Evolutionary conservation across 2,113 vertebrate species (phyloP).

Genomic region (Myocastor coypus): DNA sequence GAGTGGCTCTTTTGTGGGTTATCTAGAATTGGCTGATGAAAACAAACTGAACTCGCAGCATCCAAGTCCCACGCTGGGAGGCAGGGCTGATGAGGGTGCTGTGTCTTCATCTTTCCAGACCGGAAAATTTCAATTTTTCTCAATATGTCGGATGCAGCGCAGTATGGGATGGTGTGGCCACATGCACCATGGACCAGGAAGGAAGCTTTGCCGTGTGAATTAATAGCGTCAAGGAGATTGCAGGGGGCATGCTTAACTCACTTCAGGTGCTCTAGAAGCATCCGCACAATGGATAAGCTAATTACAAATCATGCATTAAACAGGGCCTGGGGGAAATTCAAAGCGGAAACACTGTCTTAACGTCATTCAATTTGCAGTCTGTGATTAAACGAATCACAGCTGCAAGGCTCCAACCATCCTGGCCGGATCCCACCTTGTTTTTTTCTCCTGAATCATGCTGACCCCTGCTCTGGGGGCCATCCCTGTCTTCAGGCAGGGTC

Average conservation of each 20-base stretch:
- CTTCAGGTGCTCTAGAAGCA: constrained; percentile 78
- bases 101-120: constrained; percentile 63
- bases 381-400: constrained; percentile 80
- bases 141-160: constrained; percentile 11
- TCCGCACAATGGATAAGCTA: constrained; percentile 70
- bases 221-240: constrained; percentile 65
- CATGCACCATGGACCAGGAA: neutral
- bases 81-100: neutral
- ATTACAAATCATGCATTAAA: constrained; percentile 83
- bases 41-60: neutral
- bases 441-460: neutral
- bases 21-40: neutral
- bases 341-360: constrained; percentile 74
- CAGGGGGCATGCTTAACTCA: constrained; percentile 80
- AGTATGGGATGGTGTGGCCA: neutral
- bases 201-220: constrained; percentile 15
- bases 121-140: constrained; percentile 40
- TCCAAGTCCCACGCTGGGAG: neutral
- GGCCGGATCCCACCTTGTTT: neutral
- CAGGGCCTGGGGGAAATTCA: constrained; percentile 82
- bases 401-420: constrained; percentile 32
- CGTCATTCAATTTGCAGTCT: constrained; percentile 82
- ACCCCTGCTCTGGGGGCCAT: neutral
- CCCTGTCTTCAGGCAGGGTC: neutral
- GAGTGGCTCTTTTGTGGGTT: neutral